Base-by-base conservation (phyloP, 23 tunicate genomes). In the Corella eumyota region DNA sequence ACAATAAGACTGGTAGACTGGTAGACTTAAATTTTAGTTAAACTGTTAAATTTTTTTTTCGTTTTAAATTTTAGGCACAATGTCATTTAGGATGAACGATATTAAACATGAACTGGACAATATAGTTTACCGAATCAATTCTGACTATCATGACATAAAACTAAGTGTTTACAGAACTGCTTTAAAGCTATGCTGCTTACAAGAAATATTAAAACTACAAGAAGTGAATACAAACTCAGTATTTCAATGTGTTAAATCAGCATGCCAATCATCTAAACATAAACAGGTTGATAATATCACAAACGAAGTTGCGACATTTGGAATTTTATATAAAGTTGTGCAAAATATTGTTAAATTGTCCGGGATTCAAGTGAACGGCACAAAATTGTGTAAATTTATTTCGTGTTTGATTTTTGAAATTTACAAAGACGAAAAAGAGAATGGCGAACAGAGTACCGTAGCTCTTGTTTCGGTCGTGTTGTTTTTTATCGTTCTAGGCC, bases 151-250 rank as follows among this genome's bases (percentile, higher is more conserved):
- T 34, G 75, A 47, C n/a, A 62, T 77, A 1, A 68, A 53, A 35
- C 68, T 36, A 49, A 44, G 75, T 58, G 78, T 75, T 37, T 84
- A 74, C 66, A 57, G 93, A 36, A 69, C 73, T 1, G 71, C 93
- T 2, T 62, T 84, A 58, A 84, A 84, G 47, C 73, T 84, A 1
- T 31, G 83, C 25, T 62, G 60, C 26, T n/a, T 84, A 4, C 82
- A 75, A 56, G 61, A 75, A n/a, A 32, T 22, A 17, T 58, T 86
- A 22, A 56, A 77, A 21, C 60, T 86, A 36, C 34, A 73, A 5
- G 48, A 49, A 40, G 52, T 86, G 4, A 25, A 36, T 48, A 22
- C 47, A 22, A 54, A 60, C 17, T 37, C 49, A 4, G 50, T 75
- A 0, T 32, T 34, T 4, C 32, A 32, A 38, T 56, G 55, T 6